Conservation (phyloP, 2,888 invertebrate species). For the Timema podura region DNA sequence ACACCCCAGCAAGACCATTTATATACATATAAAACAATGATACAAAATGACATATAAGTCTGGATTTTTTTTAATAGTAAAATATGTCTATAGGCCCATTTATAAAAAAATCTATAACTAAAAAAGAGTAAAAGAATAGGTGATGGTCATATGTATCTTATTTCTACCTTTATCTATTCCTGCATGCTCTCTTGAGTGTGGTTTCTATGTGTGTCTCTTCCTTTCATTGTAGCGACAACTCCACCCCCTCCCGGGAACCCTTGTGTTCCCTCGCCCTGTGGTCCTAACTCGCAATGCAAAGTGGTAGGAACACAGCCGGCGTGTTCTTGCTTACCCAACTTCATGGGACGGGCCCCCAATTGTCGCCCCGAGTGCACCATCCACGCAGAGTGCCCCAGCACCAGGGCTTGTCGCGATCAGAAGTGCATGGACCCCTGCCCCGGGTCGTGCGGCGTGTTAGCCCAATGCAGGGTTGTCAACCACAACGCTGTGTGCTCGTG, state of each 20-base stretch:
- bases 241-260: slow-evolving; percentile 56
- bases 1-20: too few relatives aligned
- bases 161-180: slow-evolving; percentile 1
- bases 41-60: too few relatives aligned
- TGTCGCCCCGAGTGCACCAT: slow-evolving; percentile 81
- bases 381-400: slow-evolving; percentile 75
- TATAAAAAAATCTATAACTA: too few relatives aligned
- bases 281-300: slow-evolving; percentile 76
- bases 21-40: too few relatives aligned
- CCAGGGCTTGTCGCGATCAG: slow-evolving; percentile 75
- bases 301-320: slow-evolving; percentile 78
- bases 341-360: slow-evolving; percentile 79
- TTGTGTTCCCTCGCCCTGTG: slow-evolving; percentile 77
- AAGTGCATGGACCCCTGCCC: slow-evolving; percentile 80
- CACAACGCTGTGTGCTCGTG: slow-evolving; percentile 79
- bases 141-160: background rate
- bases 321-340: slow-evolving; percentile 75
- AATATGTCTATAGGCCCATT: too few relatives aligned
- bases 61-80: too few relatives aligned
- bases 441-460: slow-evolving; percentile 73
- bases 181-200: background rate
- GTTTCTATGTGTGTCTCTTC: background rate
- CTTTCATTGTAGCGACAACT: slow-evolving; percentile 33
- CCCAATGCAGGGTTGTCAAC: slow-evolving; percentile 78
- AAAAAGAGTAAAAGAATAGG: too few relatives aligned